Evolutionary conservation across 2,888 invertebrate genomes (phyloP).

Genomic region (Aspidiotus destructor): DNA sequence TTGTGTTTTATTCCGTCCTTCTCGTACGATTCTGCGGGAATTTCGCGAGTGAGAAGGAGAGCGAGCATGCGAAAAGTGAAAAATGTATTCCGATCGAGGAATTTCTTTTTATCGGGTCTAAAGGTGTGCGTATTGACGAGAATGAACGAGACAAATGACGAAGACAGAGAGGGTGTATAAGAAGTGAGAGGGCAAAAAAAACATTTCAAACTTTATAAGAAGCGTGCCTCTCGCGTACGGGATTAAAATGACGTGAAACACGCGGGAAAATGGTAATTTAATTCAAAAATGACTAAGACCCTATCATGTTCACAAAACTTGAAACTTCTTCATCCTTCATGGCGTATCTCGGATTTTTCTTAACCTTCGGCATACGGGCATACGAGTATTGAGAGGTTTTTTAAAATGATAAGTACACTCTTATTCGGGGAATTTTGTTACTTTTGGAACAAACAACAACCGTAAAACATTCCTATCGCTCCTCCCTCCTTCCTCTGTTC

Average conservation of each 20-base stretch:
- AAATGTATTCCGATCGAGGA: not conserved
- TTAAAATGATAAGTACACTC: no score
- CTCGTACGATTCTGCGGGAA: not conserved
- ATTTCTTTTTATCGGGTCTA: not conserved
- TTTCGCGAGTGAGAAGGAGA: not conserved
- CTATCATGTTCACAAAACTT: no score
- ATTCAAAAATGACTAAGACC: slow-evolving; percentile 1
- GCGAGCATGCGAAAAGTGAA: not conserved
- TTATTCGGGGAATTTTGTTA: no score
- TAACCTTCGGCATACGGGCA: no score
- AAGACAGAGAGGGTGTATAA: no score
- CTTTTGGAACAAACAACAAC: no score
- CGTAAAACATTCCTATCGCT: no score
- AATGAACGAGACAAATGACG: no score
- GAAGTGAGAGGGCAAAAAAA: not conserved
- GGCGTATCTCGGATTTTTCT: no score
- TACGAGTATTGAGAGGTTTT: no score
- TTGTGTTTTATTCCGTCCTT: slow-evolving; percentile 1
- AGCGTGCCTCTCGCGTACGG: not conserved
- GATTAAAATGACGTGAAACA: not conserved
- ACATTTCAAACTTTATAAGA: not conserved
- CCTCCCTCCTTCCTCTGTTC: no score
- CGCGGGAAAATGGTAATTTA: not conserved
- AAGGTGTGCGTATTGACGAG: not conserved
- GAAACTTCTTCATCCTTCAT: no score